Conservation (phyloP, 92 coral and sea anemone species). For the Heteractis magnifica region DNA sequence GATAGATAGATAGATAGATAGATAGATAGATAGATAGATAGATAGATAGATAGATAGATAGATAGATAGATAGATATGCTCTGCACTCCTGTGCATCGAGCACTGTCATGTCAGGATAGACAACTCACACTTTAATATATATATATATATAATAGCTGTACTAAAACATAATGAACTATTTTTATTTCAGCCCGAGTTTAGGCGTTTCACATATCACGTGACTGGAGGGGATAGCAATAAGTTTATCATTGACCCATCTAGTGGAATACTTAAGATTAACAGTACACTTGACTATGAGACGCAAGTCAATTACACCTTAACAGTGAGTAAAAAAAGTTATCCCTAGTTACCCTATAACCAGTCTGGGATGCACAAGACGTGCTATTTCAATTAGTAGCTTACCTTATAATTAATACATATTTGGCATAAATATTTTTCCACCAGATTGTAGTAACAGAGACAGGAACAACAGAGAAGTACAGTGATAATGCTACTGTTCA, state of each 20-base stretch:
- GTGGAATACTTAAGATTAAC: slow-evolving; percentile 72
- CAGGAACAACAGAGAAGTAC: slow-evolving; percentile 61
- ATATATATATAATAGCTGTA: too few relatives aligned
- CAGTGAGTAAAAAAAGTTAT: slow-evolving; percentile 43
- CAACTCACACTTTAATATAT: too few relatives aligned
- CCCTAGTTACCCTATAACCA: background rate
- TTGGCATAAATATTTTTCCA: background rate
- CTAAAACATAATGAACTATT: too few relatives aligned
- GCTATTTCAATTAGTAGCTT: too few relatives aligned
- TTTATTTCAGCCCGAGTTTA: slow-evolving; percentile 67
- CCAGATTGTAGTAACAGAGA: slow-evolving; percentile 76
- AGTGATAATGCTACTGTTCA: slow-evolving; percentile 58
- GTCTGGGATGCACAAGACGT: background rate
- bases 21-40: too few relatives aligned
- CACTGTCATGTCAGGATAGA: too few relatives aligned
- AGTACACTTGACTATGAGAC: slow-evolving; percentile 79
- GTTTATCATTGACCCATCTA: slow-evolving; percentile 65
- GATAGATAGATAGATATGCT: too few relatives aligned
- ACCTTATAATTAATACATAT: too few relatives aligned
- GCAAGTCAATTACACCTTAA: slow-evolving; percentile 67
- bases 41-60: too few relatives aligned
- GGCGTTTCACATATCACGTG: slow-evolving; percentile 58
- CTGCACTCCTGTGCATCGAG: too few relatives aligned
- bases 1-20: too few relatives aligned
- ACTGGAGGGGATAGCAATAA: slow-evolving; percentile 70